phyloP scores from a whole-genome alignment of 2,888 invertebrate genomes.

The Diachrysia chrysitis region DNA sequence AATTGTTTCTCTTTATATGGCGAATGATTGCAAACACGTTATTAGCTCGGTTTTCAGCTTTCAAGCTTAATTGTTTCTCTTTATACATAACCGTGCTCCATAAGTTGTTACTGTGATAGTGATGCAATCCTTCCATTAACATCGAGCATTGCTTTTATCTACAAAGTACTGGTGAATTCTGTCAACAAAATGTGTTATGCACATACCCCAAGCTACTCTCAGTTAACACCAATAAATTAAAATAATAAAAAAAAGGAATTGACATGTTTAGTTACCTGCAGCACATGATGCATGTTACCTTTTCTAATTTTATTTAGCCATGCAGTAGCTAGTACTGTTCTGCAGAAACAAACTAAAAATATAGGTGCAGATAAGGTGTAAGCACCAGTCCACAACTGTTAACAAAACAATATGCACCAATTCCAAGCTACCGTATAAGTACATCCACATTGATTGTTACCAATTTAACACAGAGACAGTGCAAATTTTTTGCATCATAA shows the following conservation, averaged over 20 bases:
- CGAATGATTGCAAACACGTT: not conserved
- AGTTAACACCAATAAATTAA: constrained; percentile 10
- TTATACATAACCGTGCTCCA: not conserved
- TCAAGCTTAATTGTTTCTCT: not conserved
- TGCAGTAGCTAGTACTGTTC: not conserved
- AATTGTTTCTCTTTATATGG: not conserved
- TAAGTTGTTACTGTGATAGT: not conserved
- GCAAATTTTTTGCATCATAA: not conserved
- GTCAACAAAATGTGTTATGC: constrained; percentile 29
- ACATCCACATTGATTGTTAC: not conserved
- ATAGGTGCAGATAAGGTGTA: not conserved
- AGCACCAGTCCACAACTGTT: not conserved
- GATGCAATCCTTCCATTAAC: constrained; percentile 20
- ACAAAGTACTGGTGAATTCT: constrained; percentile 22
- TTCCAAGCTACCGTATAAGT: not conserved
- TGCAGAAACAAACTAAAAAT: not conserved
- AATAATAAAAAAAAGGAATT: not conserved
- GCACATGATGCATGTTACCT: not conserved
- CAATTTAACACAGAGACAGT: no score
- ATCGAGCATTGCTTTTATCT: constrained; percentile 11
- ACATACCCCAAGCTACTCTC: constrained; percentile 20
- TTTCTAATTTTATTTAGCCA: not conserved
- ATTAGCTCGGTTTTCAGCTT: not conserved
- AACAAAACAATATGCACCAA: not conserved
- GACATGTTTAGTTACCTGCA: not conserved